Base-by-base conservation (phyloP, 2,113 vertebrate genomes). In the Amphilophus citrinellus region DNA sequence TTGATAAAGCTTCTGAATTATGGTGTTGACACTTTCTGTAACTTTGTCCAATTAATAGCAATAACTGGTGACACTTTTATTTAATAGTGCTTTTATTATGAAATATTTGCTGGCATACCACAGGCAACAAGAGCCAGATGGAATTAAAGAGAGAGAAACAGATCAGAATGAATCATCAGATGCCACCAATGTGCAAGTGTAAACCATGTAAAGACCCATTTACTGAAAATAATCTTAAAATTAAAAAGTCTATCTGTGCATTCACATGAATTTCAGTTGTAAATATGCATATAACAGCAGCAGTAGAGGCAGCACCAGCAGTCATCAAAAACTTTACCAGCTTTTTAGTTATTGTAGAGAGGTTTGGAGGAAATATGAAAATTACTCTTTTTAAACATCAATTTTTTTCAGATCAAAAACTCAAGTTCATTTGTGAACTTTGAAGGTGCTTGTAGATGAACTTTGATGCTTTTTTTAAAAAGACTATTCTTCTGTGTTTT, bases 331-430 rank as follows among this genome's bases (percentile, higher is more conserved):
- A 8, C 24, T 68, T 27, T 47, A 68, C 47, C 63, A 27, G 39
- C n/a, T 8, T 24, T 32, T 6, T 32, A 6, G 32, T 32, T 32
- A 32, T 32, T 32, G 32, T 1, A 66, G 39, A 68, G 22, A 68
- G 17, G 22, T 68, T 68, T 50, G 42, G 22, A 68, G 22, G 15
- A 68, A 50, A 68, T 47, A 47, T 50, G 42, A 68, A 30, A 68
- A 68, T 47, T 8, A 47, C 39, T 68, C 3, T 0, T 47, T 68
- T 47, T 44, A 66, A 44, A 44, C n/a, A 2, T 68, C 22, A 27
- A 3, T 47, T 68, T 47, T 32, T 47, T 14, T 68, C 65, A 68
- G 65, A 68, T 68, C 65, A 68, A 47, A 68, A 14, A 47, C 39
- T 27, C 22, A 47, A 27, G 65, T 68, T 68, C 8, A 68, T 47